phyloP scores from a whole-genome alignment of 2,113 vertebrate genomes.

The Actinemys pallida region DNA sequence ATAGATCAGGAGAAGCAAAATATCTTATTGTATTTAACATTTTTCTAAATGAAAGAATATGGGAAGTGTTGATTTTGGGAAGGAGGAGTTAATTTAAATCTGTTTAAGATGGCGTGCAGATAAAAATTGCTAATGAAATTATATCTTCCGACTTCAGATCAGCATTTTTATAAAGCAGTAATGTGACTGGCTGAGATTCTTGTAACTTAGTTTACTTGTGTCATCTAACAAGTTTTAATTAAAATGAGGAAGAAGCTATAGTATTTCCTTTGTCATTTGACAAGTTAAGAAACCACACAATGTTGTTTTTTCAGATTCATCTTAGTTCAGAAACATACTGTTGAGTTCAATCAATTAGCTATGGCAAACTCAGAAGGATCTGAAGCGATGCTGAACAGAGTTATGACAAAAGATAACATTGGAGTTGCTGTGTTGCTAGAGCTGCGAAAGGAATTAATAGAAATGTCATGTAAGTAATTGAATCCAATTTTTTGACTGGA shows the following conservation, averaged over 20 bases:
- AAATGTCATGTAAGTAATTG: slow-evolving; percentile 90
- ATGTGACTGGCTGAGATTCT: background rate
- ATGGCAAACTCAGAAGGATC: slow-evolving; percentile 99
- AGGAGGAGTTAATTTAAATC: background rate
- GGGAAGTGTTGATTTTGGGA: background rate
- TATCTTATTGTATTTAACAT: background rate
- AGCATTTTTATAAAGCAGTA: background rate
- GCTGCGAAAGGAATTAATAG: slow-evolving; percentile 94
- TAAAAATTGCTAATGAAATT: background rate
- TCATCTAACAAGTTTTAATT: background rate
- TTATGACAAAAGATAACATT: slow-evolving; percentile 99
- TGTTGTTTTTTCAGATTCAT: slow-evolving; percentile 88
- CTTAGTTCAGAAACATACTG: slow-evolving; percentile 96
- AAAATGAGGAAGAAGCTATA: background rate
- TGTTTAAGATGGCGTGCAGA: background rate
- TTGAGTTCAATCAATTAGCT: slow-evolving; percentile 98
- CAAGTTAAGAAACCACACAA: background rate
- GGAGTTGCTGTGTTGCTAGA: slow-evolving; percentile 95
- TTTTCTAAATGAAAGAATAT: background rate
- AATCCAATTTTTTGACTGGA: background rate
- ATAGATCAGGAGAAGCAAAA: background rate
- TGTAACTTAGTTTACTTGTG: background rate
- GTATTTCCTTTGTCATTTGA: background rate
- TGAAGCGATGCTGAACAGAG: slow-evolving; percentile 97
- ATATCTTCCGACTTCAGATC: background rate